These are phyloP conservation scores for Chamaetylas fuelleborni DNA, from an alignment of 2,113 vertebrate genomes.

Conservation along the genomic window DNA sequence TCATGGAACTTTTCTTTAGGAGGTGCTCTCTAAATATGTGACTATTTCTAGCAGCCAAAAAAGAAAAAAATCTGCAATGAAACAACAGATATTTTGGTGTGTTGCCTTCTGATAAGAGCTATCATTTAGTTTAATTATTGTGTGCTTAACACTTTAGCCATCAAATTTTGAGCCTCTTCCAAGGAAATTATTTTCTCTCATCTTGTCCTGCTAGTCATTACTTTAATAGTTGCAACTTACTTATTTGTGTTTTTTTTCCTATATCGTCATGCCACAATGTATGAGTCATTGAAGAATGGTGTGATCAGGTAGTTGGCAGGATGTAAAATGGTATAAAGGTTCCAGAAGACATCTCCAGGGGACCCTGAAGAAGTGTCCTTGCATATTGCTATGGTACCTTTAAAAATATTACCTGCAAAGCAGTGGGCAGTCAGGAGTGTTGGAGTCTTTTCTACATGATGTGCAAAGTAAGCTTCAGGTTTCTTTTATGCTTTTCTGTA, in stretches of 20 bases:
- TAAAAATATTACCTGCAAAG: background rate
- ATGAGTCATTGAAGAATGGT: background rate
- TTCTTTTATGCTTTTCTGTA: background rate
- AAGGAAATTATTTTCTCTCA: constrained; percentile 6
- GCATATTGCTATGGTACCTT: background rate
- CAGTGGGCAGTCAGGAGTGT: background rate
- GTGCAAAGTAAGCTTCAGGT: background rate
- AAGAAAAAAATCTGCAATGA: background rate
- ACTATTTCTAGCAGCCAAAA: background rate
- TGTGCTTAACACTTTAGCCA: background rate
- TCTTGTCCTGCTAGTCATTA: background rate
- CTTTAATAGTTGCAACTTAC: background rate
- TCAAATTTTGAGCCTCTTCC: constrained; percentile 23
- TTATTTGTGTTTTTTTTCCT: background rate
- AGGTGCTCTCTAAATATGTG: background rate
- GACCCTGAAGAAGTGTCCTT: background rate
- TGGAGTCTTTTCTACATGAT: background rate
- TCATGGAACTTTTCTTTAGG: background rate
- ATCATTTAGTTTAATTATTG: constrained; percentile 9
- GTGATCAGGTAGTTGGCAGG: background rate
- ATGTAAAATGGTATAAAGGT: background rate
- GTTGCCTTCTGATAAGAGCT: background rate
- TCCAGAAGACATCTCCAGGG: background rate
- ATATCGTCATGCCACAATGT: background rate
- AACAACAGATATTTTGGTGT: background rate